A percentile compares a stretch with the other conserved stretches of the same genome.
These are phyloP conservation scores for Timema podura DNA, from an alignment of 2,888 invertebrate genomes.

Conservation along the genomic window DNA sequence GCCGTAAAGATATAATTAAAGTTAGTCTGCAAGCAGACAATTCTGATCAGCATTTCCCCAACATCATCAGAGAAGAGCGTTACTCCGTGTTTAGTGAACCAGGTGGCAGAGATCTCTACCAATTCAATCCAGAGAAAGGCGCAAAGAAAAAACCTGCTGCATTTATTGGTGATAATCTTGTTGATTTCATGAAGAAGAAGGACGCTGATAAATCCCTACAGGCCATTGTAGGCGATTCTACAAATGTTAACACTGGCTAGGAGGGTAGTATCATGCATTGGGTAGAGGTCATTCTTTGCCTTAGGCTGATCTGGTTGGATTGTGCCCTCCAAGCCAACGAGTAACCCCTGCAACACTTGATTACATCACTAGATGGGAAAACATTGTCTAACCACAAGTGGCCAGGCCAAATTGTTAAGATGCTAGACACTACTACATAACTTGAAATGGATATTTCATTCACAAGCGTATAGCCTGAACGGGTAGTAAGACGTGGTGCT, in stretches of 20 bases:
- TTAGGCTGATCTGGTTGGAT: not conserved
- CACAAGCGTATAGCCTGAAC: too few relatives aligned
- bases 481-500: too few relatives aligned
- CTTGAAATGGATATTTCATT: too few relatives aligned
- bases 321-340: not conserved
- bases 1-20: not conserved
- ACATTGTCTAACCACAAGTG: too few relatives aligned
- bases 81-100: not conserved
- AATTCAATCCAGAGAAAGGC: constrained; percentile 8
- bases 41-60: constrained; percentile 13
- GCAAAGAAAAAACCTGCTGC: constrained; percentile 8
- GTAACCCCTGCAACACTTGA: too few relatives aligned
- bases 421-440: too few relatives aligned
- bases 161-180: constrained; percentile 16
- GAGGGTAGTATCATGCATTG: constrained; percentile 4
- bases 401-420: too few relatives aligned
- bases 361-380: too few relatives aligned
- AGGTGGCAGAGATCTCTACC: not conserved
- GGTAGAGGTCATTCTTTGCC: not conserved
- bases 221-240: constrained; percentile 8
- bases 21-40: constrained; percentile 14
- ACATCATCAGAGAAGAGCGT: constrained; percentile 11
- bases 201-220: constrained; percentile 14
- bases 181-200: constrained; percentile 18
- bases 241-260: not conserved